Base-by-base conservation (phyloP, 2,797 vertebrate species). In the Silurus lanzhouensis region DNA sequence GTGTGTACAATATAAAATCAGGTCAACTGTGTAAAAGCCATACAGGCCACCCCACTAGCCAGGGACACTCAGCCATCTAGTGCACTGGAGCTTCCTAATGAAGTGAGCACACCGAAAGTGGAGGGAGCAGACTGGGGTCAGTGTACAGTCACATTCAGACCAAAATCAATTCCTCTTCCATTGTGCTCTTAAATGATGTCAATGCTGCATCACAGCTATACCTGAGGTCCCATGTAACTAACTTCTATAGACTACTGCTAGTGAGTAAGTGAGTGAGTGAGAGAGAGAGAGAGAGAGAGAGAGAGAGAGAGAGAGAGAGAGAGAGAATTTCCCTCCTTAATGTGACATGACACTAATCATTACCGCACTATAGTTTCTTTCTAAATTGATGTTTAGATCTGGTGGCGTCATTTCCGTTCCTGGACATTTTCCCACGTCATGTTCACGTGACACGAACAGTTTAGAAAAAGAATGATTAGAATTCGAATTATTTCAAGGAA, bases 71-170 rank as follows among this genome's bases (percentile, higher is more conserved):
- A 76, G 17, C 31, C 72, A 76, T 76, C 60, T 20, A 52, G 20
- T 83, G 44, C 58, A 75, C 82, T 82, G 52, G 61, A 46, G 44
- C n/a, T 85, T 52, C 70, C 70, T 81, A 31, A 67, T 76, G 48
- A 82, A 61, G 14, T 79, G 52, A 61, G 31, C 52, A 68, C 74
- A 68, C 14, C 48, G 63, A 84, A 71, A 79, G 57, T 14, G 6
- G 15, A 78, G 64, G 55, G 52, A 79, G 66, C 63, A 77, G 80
- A 76, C 68, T 57, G 58, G 70, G 61, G 79, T 82, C 84, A 85
- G 79, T 77, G 81, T 86, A 77, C 25, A 77, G 72, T 78, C 68
- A 57, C 5, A 67, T n/a, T 79, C 31, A n/a, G 66, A 52, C 66
- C 63, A 63, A 61, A 78, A 60, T 78, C 74, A 60, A 70, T 83